A percentile compares a stretch with the other conserved stretches of the same genome.
These are phyloP conservation scores for Telenomus remus DNA, from an alignment of 1,140 invertebrate genomes.

Conservation along the genomic window DNA sequence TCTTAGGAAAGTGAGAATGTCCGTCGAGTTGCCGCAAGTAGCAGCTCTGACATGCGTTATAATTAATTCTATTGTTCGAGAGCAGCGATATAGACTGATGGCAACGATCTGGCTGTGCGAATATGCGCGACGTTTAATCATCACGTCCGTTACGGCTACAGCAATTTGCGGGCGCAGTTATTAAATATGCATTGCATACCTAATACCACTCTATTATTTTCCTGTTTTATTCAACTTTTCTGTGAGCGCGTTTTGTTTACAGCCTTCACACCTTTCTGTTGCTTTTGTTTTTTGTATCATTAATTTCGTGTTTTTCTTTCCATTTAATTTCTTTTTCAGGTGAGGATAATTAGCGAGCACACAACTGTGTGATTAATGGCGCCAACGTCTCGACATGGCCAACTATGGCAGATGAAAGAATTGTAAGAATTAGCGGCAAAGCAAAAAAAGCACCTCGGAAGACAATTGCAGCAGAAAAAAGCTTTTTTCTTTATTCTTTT, in stretches of 20 bases:
- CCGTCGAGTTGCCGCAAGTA: constrained; percentile 61
- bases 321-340: constrained; percentile 6
- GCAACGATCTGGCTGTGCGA: constrained; percentile 59
- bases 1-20: constrained; percentile 44
- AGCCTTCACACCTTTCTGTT: neutral
- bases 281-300: neutral
- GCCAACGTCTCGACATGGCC: neutral
- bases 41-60: constrained; percentile 66
- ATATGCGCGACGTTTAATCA: constrained; percentile 54
- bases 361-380: constrained; percentile 20
- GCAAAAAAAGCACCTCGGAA: neutral
- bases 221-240: constrained; percentile 34
- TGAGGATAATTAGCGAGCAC: constrained; percentile 20
- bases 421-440: constrained; percentile 18
- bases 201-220: constrained; percentile 46
- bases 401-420: constrained; percentile 1
- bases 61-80: constrained; percentile 72
- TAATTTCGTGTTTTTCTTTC: constrained; percentile 2
- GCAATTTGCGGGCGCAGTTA: constrained; percentile 38
- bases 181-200: constrained; percentile 41
- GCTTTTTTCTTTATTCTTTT: too few species aligned
- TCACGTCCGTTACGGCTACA: constrained; percentile 51
- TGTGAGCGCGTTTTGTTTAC: constrained; percentile 10
- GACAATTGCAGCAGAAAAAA: neutral
- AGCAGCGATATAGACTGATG: constrained; percentile 56